Conservation (phyloP, 2,888 invertebrate species). For the Tenthredo mesomela region DNA sequence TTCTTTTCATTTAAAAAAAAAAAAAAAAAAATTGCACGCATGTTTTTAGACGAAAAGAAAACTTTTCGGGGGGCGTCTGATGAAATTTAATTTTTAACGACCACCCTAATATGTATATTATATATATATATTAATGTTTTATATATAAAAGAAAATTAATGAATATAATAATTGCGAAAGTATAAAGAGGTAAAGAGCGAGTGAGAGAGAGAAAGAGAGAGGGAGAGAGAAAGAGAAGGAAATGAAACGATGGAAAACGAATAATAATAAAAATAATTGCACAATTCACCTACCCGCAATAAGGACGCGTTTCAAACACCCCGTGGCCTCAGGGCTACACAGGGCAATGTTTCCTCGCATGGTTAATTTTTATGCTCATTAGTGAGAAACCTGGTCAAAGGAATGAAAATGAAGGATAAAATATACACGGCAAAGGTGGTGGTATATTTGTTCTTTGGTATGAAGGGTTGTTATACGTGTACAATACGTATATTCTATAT, state of each 20-base stretch:
- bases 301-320: not conserved
- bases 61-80: too few relatives aligned
- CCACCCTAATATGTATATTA: too few relatives aligned
- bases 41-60: too few relatives aligned
- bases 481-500: not conserved
- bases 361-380: slow-evolving; percentile 49
- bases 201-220: too few relatives aligned
- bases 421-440: not conserved
- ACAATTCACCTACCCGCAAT: not conserved
- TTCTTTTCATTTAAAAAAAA: too few relatives aligned
- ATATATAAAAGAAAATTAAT: not conserved
- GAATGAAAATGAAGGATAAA: slow-evolving; percentile 10
- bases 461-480: not conserved
- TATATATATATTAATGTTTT: not conserved
- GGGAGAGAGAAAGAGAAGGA: not conserved
- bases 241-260: slow-evolving; percentile 6
- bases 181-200: not conserved
- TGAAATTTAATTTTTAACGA: too few relatives aligned
- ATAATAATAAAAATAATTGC: slow-evolving; percentile 10
- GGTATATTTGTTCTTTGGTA: not conserved
- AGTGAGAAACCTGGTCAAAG: slow-evolving; percentile 23
- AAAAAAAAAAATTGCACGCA: too few relatives aligned
- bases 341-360: slow-evolving; percentile 41
- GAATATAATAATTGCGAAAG: not conserved
- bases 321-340: not conserved